Evolutionary conservation across 1,140 invertebrate species (phyloP), one percentile per base, ranked within the genome.

Genomic region (Metaphire vulgaris): DNA sequence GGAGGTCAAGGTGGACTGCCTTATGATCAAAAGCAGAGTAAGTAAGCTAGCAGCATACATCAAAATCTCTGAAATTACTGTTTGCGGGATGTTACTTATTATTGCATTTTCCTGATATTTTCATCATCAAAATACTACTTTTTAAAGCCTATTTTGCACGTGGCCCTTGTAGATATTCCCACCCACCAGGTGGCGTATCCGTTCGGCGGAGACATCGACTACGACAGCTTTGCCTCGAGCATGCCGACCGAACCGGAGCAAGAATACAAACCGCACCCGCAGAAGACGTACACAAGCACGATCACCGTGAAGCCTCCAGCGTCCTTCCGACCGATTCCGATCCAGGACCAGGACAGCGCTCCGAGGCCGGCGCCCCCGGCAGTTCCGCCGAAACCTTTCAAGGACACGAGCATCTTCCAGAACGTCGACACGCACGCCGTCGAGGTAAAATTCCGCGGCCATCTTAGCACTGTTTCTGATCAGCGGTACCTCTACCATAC

Each of bases 401-500:
- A 76, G 33, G 75, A 76, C 33, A 73, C 74, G 12, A 67, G 41
- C 30, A 69, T 77, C 64, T 80, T 86, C 66, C 79, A 85, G 76
- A 83, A 80, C 69, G 83, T 86, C 28, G 85, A 86, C 80, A 81
- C 82, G 31, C 85, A 86, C 76, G 85, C 85, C 68, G 83, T 86
- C 34, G 79, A 83, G 79, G 84, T 84, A 73, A 79, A 77, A 68
- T n/a, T 66, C 33, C 15, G n/a, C n/a, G n/a, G n/a, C n/a, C n/a
- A n/a, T n/a, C n/a, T n/a, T n/a, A n/a, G n/a, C n/a, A n/a, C n/a
- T n/a, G n/a, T n/a, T n/a, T n/a, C n/a, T n/a, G n/a, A n/a, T n/a
- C n/a, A n/a, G n/a, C n/a, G n/a, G n/a, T n/a, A n/a, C n/a, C n/a
- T n/a, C n/a, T n/a, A n/a, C n/a, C n/a, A n/a, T n/a, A n/a, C n/a